Percentiles rank a stretch among this genome's conserved stretches.
Conservation (phyloP, 2,113 vertebrate species). For the Lycaon pictus region DNA sequence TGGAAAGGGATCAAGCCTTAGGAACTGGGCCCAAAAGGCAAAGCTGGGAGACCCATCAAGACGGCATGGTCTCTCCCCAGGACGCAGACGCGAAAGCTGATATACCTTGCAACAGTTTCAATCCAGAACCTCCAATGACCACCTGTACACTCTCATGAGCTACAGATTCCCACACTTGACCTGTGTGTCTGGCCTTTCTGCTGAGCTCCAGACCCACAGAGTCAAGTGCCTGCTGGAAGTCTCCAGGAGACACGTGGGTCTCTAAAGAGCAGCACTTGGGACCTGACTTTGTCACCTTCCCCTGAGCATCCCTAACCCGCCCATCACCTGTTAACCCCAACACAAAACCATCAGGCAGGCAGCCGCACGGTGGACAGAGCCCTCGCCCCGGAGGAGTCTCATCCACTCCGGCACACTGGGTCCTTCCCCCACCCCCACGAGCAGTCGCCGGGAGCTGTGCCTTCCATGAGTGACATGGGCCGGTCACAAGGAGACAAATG, state of each 20-base stretch:
- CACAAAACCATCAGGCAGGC: too few relatives aligned
- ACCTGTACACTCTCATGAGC: rapidly evolving
- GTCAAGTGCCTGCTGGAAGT: neutral
- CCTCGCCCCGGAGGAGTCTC: rapidly evolving
- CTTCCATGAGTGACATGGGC: neutral
- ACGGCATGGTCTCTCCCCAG: neutral
- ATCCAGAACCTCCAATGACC: neutral
- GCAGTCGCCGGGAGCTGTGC: rapidly evolving
- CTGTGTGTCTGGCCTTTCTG: neutral
- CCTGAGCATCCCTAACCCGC: neutral
- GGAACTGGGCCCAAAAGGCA: neutral
- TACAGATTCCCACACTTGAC: neutral
- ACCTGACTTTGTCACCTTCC: neutral
- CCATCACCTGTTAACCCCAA: too few relatives aligned
- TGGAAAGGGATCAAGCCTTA: neutral
- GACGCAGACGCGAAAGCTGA: neutral
- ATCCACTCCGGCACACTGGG: neutral
- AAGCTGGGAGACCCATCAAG: neutral
- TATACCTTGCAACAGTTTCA: neutral
- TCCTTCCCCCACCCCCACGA: too few relatives aligned
- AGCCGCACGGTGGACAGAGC: neutral
- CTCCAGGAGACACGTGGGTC: neutral
- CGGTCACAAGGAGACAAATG: neutral
- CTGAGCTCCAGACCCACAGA: neutral
- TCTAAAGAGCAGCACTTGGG: neutral